Evolutionary conservation across 1,140 invertebrate genomes (phyloP).

Genomic region (Stegodyphus dumicola): DNA sequence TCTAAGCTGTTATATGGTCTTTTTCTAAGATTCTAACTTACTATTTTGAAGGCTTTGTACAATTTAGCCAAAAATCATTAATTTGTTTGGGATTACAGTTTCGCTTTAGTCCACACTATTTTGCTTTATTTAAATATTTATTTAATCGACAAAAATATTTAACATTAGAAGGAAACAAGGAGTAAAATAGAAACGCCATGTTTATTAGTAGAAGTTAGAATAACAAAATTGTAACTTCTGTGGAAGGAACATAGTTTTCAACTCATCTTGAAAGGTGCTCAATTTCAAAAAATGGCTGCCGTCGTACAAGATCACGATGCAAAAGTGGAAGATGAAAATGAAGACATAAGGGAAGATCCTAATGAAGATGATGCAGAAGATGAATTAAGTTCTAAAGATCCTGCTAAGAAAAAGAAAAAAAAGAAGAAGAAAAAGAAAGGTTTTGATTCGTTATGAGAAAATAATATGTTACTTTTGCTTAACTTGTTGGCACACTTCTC

Average conservation of each 20-base stretch:
- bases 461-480: slow-evolving; percentile 14
- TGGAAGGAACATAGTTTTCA: not conserved
- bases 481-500: not conserved
- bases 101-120: too few relatives aligned
- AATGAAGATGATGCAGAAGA: slow-evolving; percentile 65
- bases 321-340: slow-evolving; percentile 57
- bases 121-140: too few relatives aligned
- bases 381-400: slow-evolving; percentile 63
- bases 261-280: slow-evolving; percentile 18
- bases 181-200: too few relatives aligned
- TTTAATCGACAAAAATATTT: too few relatives aligned
- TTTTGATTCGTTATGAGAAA: slow-evolving; percentile 25
- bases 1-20: too few relatives aligned
- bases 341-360: slow-evolving; percentile 61
- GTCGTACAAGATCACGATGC: slow-evolving; percentile 55
- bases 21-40: too few relatives aligned
- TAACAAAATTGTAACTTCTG: too few relatives aligned
- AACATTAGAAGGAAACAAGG: too few relatives aligned
- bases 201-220: too few relatives aligned
- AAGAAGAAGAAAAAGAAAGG: slow-evolving; percentile 70
- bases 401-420: slow-evolving; percentile 70
- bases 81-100: too few relatives aligned
- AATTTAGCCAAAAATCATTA: too few relatives aligned
- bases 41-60: too few relatives aligned
- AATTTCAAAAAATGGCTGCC: slow-evolving; percentile 61